Evolutionary conservation across 1,140 invertebrate genomes (phyloP).

Genomic region (Euura lappo): DNA sequence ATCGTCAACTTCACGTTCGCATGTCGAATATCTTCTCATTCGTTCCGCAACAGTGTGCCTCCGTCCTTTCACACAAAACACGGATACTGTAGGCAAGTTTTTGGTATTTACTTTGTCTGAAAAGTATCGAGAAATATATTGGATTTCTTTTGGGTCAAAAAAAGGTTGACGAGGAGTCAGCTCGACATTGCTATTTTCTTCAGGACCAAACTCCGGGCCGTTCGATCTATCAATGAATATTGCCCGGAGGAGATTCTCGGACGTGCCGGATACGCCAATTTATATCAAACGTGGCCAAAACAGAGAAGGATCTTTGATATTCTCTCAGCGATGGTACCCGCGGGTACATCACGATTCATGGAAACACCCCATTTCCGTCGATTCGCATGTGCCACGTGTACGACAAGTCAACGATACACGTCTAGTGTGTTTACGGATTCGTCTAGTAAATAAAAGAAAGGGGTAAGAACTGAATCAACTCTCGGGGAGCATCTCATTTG

Average conservation of each 20-base stretch:
- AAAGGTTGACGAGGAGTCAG: not conserved
- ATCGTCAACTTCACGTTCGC: too few species aligned
- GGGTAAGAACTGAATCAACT: too few species aligned
- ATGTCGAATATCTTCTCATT: too few species aligned
- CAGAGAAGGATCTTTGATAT: not conserved
- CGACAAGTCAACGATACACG: too few species aligned
- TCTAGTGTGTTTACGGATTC: too few species aligned
- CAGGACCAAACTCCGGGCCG: not conserved
- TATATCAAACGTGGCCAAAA: not conserved
- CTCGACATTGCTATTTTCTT: not conserved
- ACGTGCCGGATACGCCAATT: not conserved
- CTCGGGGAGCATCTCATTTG: too few species aligned
- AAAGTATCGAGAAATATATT: not conserved
- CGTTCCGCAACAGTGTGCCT: too few species aligned
- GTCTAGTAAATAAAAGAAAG: too few species aligned
- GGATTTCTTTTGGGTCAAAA: not conserved
- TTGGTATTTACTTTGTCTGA: too few species aligned
- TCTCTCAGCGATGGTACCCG: not conserved
- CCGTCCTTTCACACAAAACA: too few species aligned
- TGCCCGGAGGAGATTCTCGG: not conserved
- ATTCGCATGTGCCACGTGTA: not conserved
- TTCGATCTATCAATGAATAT: constrained; percentile 2
- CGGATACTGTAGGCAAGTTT: too few species aligned
- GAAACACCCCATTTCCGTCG: not conserved
- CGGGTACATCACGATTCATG: too few species aligned